Percentiles rank a stretch among this genome's conserved stretches.
phyloP scores from a whole-genome alignment of 2,888 invertebrate genomes.

The Odiellus spinosus region DNA sequence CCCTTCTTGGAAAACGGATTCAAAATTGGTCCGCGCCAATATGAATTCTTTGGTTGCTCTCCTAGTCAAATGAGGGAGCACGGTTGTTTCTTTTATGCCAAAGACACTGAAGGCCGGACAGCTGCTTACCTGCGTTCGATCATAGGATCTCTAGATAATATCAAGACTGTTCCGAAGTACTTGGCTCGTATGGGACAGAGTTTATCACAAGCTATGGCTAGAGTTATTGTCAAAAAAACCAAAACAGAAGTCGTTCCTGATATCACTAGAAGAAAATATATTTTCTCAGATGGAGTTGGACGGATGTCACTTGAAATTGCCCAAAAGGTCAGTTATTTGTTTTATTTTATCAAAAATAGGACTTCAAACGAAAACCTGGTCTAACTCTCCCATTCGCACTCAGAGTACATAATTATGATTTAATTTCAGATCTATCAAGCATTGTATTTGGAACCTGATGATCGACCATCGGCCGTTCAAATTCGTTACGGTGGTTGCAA shows the following conservation, averaged over 20 bases:
- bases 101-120: slow-evolving; percentile 8
- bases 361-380: too few species aligned
- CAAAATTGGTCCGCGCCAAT: slow-evolving; percentile 11
- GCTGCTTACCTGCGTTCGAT: slow-evolving; percentile 14
- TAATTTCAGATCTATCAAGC: not conserved
- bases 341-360: too few species aligned
- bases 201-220: slow-evolving; percentile 17
- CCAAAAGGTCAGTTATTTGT: too few species aligned
- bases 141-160: slow-evolving; percentile 19
- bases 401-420: too few species aligned
- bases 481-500: slow-evolving; percentile 20
- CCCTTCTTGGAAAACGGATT: slow-evolving; percentile 4
- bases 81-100: slow-evolving; percentile 19
- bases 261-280: too few species aligned
- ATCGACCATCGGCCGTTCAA: slow-evolving; percentile 18
- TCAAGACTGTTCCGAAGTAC: slow-evolving; percentile 18
- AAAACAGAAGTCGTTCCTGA: too few species aligned
- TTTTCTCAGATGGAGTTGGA: too few species aligned
- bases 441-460: not conserved
- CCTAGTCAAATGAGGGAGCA: slow-evolving; percentile 21
- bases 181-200: slow-evolving; percentile 21
- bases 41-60: slow-evolving; percentile 20
- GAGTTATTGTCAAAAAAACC: too few species aligned
- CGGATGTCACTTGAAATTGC: too few species aligned
- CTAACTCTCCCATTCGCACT: too few species aligned